Evolutionary conservation across 2,113 vertebrate genomes (phyloP).

Genomic region (Sterna hirundo): DNA sequence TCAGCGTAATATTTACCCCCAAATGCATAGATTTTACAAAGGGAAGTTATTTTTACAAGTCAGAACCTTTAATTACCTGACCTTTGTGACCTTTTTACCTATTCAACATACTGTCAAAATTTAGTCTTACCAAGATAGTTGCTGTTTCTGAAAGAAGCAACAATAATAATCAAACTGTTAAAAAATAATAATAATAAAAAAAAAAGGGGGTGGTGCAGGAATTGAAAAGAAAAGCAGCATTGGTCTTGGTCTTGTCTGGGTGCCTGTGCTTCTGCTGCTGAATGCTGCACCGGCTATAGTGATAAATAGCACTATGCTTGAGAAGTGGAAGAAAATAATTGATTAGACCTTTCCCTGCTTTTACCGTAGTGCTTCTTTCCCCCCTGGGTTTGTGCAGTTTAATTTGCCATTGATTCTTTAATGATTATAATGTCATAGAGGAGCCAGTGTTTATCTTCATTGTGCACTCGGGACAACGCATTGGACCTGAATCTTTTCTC

Average conservation of each 20-base stretch:
- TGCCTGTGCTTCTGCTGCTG: not conserved
- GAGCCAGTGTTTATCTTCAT: constrained; percentile 66
- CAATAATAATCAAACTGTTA: not conserved
- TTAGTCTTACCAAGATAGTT: not conserved
- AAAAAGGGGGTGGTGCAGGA: no score
- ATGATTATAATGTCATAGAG: constrained; percentile 62
- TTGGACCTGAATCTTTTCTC: not conserved
- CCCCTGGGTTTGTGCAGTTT: constrained; percentile 65
- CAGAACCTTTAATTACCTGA: not conserved
- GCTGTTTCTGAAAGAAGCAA: not conserved
- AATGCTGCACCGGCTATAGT: not conserved
- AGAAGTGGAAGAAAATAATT: constrained; percentile 41
- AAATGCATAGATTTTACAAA: not conserved
- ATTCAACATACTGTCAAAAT: not conserved
- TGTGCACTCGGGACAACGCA: not conserved
- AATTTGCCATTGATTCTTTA: constrained; percentile 76
- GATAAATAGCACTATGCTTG: constrained; percentile 19
- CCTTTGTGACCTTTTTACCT: not conserved
- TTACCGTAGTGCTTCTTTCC: constrained; percentile 15
- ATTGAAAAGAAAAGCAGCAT: not conserved
- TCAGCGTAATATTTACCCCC: not conserved
- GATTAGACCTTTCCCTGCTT: constrained; percentile 40
- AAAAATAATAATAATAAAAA: not conserved
- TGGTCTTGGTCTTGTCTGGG: not conserved
- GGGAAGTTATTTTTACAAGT: not conserved